Evolutionary conservation across 2,888 invertebrate species (phyloP).

Genomic region (Apotomis capreana): DNA sequence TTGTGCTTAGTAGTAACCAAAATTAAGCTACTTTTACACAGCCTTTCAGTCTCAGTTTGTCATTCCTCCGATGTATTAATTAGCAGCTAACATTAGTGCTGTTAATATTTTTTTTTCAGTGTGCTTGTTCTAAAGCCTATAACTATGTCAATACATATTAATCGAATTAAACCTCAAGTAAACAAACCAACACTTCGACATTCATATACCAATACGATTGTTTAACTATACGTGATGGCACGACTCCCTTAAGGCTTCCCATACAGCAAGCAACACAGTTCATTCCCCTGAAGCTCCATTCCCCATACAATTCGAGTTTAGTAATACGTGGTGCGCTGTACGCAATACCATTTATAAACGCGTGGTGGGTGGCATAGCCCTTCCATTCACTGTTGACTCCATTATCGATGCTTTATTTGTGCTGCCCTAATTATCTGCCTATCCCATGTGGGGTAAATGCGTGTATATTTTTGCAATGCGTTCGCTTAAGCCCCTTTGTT

Average conservation of each 20-base stretch:
- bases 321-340: constrained; percentile 42
- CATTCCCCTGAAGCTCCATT: not conserved
- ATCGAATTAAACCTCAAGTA: too few species aligned
- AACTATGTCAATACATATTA: too few species aligned
- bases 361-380: constrained; percentile 68
- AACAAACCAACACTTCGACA: not conserved
- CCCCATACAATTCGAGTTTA: not conserved
- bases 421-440: constrained; percentile 35
- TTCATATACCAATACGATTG: not conserved
- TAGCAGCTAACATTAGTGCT: too few species aligned
- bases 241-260: constrained; percentile 21
- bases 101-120: too few species aligned
- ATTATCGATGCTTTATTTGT: constrained; percentile 46
- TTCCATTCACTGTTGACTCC: constrained; percentile 54
- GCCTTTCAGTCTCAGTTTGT: too few species aligned
- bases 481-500: constrained; percentile 15
- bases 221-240: not conserved
- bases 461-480: constrained; percentile 20
- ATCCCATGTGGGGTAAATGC: constrained; percentile 13
- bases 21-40: too few species aligned
- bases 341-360: constrained; percentile 70
- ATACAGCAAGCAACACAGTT: constrained; percentile 12
- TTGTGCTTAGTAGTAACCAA: too few species aligned
- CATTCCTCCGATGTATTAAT: too few species aligned
- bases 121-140: too few species aligned